Base-by-base conservation (phyloP, 2,113 vertebrate genomes). In the Ailuropoda melanoleuca region DNA sequence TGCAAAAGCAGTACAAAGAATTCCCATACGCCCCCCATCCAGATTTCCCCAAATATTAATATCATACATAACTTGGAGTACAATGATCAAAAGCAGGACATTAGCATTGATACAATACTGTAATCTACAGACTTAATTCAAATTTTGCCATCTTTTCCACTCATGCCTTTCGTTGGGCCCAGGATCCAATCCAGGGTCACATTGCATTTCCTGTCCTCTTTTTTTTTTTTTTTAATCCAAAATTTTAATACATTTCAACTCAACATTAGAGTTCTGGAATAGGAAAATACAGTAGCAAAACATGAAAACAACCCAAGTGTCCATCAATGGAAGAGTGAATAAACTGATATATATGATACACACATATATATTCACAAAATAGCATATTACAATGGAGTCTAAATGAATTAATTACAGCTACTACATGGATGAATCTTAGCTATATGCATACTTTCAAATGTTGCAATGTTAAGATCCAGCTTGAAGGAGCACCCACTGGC, bases 331-430 rank as follows among this genome's bases (percentile, higher is more conserved):
- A 86, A 55, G 31, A 48, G 24, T 70, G 31, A 88, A 58, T 64
- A 74, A 74, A 75, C 26, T 75, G 53, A 60, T 64, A 15, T 10
- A 4, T 50, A 50, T 50, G 50, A 50, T 50, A 50, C 14, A 50
- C 14, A 50, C 13, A 50, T 60, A 68, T 29, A 70, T 39, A 74
- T 7, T 86, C 39, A 82, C 74, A 82, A 93, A 92, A 81, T 39
- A 83, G 12, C 66, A 26, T 68, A 64, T 89, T 89, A 66, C 29
- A 86, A 72, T 75, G 37, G 53, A 90, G 39, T 78, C 60, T 10
- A 92, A 88, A 74, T 85, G 18, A 91, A 96, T 75, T n/a, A 88
- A 92, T 66, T 82, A 37, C n/a, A 96, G 66, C 48, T 48, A 58
- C n/a, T 43, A 19, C 48, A 12, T 48, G 39, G 34, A 43, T 77